A percentile compares a stretch with the other conserved stretches of the same genome.
phyloP scores from a whole-genome alignment of 2,888 invertebrate genomes.

The Drosophila ezoana region DNA sequence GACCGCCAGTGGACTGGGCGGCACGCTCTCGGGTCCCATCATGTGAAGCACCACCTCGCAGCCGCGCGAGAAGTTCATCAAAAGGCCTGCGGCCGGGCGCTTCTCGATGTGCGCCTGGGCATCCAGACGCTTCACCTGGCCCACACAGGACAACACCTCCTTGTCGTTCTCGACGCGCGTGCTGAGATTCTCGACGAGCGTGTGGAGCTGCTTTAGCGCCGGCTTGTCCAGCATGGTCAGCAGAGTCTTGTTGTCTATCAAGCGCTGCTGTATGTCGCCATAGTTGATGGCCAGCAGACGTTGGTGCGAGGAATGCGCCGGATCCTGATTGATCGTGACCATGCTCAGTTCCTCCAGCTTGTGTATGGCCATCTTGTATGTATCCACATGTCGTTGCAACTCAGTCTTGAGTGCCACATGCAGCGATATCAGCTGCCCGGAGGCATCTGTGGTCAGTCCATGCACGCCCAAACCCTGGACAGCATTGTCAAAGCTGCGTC shows the following conservation, averaged over 20 bases:
- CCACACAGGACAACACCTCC: slow-evolving; percentile 91
- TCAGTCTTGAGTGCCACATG: slow-evolving; percentile 94
- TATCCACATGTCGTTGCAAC: slow-evolving; percentile 92
- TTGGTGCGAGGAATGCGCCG: slow-evolving; percentile 95
- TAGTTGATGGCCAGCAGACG: slow-evolving; percentile 93
- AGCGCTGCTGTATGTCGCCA: slow-evolving; percentile 93
- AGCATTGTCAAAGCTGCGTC: slow-evolving; percentile 92
- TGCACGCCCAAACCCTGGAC: slow-evolving; percentile 95
- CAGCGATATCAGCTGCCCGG: slow-evolving; percentile 89
- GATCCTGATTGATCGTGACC: slow-evolving; percentile 88
- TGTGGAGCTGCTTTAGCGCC: slow-evolving; percentile 90
- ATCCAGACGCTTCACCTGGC: slow-evolving; percentile 88
- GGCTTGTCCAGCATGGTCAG: slow-evolving; percentile 94
- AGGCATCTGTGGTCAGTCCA: slow-evolving; percentile 90
- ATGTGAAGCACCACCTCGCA: slow-evolving; percentile 91
- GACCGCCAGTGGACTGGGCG: slow-evolving; percentile 83
- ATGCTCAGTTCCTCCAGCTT: slow-evolving; percentile 91
- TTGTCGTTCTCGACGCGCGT: slow-evolving; percentile 96
- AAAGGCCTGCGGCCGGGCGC: slow-evolving; percentile 89
- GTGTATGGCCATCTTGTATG: slow-evolving; percentile 94
- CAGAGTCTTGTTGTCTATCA: slow-evolving; percentile 96
- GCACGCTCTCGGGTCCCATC: slow-evolving; percentile 87
- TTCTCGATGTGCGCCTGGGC: slow-evolving; percentile 88
- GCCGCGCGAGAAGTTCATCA: slow-evolving; percentile 91
- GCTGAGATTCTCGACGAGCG: slow-evolving; percentile 89